A percentile compares a stretch with the other conserved stretches of the same genome.
Conservation (phyloP, 1,140 invertebrate species). For the Microplitis mediator region DNA sequence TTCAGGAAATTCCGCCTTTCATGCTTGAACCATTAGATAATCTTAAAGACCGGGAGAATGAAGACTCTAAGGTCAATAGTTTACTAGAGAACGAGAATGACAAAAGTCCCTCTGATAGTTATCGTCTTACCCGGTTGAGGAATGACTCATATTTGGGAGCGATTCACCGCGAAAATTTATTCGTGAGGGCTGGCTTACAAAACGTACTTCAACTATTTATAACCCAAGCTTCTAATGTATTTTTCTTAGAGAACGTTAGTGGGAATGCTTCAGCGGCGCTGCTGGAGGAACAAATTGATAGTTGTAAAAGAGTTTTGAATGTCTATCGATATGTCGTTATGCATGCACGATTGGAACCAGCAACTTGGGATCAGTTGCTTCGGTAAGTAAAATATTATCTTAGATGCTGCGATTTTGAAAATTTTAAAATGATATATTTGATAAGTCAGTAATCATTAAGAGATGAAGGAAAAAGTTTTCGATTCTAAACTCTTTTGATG, state of each 20-base stretch:
- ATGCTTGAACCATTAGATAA: constrained; percentile 81
- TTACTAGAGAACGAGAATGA: constrained; percentile 39
- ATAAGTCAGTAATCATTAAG: too few relatives aligned
- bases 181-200: constrained; percentile 81
- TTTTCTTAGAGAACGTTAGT: constrained; percentile 71
- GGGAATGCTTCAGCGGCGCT: constrained; percentile 58
- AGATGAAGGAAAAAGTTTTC: too few relatives aligned
- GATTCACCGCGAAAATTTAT: constrained; percentile 77
- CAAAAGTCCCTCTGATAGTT: constrained; percentile 61
- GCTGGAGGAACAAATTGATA: constrained; percentile 92
- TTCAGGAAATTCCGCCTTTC: constrained; percentile 82
- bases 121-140: constrained; percentile 70
- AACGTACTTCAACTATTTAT: constrained; percentile 93
- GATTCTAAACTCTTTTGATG: too few relatives aligned
- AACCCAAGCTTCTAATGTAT: constrained; percentile 94
- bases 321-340: constrained; percentile 97
- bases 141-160: constrained; percentile 85
- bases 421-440: too few relatives aligned
- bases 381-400: constrained; percentile 40
- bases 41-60: constrained; percentile 53
- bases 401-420: background rate
- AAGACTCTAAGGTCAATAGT: constrained; percentile 45
- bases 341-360: constrained; percentile 90
- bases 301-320: constrained; percentile 94
- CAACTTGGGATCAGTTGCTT: constrained; percentile 79